Conservation (phyloP, 2,888 invertebrate genomes). For the Pammene fasciana region DNA sequence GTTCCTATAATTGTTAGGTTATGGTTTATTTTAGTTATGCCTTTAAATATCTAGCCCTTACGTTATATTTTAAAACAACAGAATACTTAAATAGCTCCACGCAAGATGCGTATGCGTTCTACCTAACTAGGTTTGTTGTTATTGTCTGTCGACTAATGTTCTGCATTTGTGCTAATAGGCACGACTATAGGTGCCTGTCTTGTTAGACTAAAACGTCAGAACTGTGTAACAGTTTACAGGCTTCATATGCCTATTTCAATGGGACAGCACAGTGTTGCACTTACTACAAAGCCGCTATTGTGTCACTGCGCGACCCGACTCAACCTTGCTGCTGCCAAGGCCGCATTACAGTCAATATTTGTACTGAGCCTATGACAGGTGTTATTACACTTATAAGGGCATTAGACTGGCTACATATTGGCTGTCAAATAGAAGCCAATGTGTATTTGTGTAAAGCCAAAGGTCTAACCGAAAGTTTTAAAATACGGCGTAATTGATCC, state of each 20-base stretch:
- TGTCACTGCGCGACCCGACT: slow-evolving; percentile 30
- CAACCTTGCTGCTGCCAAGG: slow-evolving; percentile 38
- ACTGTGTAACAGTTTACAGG: not conserved
- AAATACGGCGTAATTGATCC: not conserved
- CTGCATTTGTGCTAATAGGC: not conserved
- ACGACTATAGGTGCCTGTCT: not conserved
- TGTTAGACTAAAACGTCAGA: not conserved
- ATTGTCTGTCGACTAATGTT: not conserved
- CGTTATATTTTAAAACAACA: no score
- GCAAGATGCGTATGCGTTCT: no score
- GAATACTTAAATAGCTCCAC: no score
- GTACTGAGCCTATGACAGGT: slow-evolving; percentile 20
- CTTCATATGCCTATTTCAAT: not conserved
- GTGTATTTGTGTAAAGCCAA: not conserved
- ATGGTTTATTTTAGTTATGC: no score
- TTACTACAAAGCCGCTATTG: slow-evolving; percentile 37
- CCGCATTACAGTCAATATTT: slow-evolving; percentile 32
- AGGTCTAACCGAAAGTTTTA: not conserved
- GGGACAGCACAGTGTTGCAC: slow-evolving; percentile 11
- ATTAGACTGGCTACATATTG: not conserved
- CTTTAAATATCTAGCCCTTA: no score
- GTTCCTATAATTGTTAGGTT: no score
- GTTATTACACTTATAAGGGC: slow-evolving; percentile 24
- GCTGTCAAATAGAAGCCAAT: not conserved
- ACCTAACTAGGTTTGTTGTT: not conserved